Evolutionary conservation across 1,140 invertebrate species (phyloP).

Genomic region (Hesperophylax magnus): DNA sequence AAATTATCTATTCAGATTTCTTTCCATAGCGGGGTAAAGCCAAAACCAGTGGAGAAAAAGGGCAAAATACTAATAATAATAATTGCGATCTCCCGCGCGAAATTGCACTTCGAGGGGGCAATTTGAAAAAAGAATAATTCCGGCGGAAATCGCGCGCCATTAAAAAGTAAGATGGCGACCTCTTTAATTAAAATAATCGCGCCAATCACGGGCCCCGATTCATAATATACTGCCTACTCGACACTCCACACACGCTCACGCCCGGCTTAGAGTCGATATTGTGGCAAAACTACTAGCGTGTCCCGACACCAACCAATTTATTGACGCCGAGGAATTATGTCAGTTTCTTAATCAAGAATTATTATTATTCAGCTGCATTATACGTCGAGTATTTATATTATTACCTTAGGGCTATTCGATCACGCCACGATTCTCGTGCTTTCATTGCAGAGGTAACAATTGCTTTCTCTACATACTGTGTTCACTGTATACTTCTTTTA

Average conservation of each 20-base stretch:
- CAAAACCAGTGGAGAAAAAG: not conserved
- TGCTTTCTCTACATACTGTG: not conserved
- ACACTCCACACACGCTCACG: conserved; percentile 28
- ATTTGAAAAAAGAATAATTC: conserved; percentile 38
- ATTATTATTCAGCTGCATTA: too few relatives aligned
- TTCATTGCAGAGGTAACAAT: too few relatives aligned
- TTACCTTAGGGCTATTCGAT: too few relatives aligned
- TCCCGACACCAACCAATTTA: not conserved
- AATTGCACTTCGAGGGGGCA: conserved; percentile 16
- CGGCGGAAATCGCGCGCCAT: conserved; percentile 52
- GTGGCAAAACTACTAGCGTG: conserved; percentile 13
- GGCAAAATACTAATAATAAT: not conserved
- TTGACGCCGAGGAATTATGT: not conserved
- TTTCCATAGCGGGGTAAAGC: not conserved
- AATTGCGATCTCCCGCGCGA: conserved; percentile 32
- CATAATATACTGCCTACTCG: conserved; percentile 5
- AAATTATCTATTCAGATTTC: too few relatives aligned
- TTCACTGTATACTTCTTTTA: too few relatives aligned
- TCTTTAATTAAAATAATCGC: conserved; percentile 55
- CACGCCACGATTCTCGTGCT: too few relatives aligned
- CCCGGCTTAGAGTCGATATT: not conserved
- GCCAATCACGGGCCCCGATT: conserved; percentile 47
- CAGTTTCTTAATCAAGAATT: not conserved
- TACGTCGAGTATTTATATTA: too few relatives aligned
- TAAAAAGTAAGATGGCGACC: conserved; percentile 55